Conservation (phyloP, 2,797 vertebrate genomes). For the Hyperoplus immaculatus region DNA sequence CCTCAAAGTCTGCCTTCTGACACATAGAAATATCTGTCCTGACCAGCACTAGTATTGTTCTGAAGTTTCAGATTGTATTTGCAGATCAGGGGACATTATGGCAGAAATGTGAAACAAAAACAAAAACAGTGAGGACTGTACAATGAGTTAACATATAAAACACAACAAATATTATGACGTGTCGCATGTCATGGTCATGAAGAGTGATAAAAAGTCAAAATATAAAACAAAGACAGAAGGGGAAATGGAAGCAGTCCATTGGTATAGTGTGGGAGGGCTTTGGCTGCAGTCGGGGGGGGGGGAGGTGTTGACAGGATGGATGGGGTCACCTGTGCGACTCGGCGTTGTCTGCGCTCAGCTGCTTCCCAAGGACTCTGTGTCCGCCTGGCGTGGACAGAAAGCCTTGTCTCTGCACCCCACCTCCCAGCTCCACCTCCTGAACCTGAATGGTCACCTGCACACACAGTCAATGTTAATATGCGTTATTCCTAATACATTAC, state of each 20-base stretch:
- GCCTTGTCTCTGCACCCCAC: slow-evolving; percentile 84
- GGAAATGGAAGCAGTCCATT: slow-evolving; percentile 44
- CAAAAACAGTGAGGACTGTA: slow-evolving; percentile 1
- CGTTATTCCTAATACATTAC: background rate
- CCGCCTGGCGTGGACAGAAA: slow-evolving; percentile 90
- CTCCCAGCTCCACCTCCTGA: slow-evolving; percentile 90
- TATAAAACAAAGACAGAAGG: slow-evolving; percentile 5
- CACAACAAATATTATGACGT: background rate
- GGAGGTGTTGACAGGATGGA: slow-evolving; percentile 37
- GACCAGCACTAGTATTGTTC: slow-evolving; percentile 5
- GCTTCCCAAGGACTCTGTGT: slow-evolving; percentile 96
- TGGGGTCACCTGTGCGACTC: slow-evolving; percentile 95
- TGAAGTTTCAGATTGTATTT: slow-evolving; percentile 16
- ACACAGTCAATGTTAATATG: slow-evolving; percentile 35
- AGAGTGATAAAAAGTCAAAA: background rate
- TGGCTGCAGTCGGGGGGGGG: slow-evolving; percentile 27
- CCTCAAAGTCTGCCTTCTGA: slow-evolving; percentile 27
- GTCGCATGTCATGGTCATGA: background rate
- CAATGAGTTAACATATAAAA: background rate
- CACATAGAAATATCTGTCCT: slow-evolving; percentile 11
- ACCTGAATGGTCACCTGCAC: slow-evolving; percentile 93
- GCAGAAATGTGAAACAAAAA: slow-evolving; percentile 30
- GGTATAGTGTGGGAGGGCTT: slow-evolving; percentile 8
- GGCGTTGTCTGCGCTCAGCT: slow-evolving; percentile 97
- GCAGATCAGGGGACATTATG: background rate